Evolutionary conservation across 2,113 vertebrate genomes (phyloP).

Genomic region (Pogona vitticeps): DNA sequence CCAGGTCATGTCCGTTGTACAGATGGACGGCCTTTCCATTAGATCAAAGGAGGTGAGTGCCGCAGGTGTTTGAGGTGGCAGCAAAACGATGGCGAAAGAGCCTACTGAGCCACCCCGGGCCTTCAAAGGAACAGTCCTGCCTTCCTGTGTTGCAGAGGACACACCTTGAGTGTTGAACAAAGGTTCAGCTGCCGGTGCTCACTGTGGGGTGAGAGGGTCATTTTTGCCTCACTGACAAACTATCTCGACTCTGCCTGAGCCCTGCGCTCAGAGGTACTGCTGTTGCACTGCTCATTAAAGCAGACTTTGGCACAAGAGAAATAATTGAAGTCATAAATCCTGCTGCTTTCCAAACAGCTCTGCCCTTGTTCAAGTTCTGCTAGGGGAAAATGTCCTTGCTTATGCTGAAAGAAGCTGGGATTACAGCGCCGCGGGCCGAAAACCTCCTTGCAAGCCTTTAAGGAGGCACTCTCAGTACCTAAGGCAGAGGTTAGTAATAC

Average conservation of each 20-base stretch:
- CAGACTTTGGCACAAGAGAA: neutral
- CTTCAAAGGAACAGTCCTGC: too few relatives aligned
- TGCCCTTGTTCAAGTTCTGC: neutral
- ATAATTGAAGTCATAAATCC: conserved; percentile 13
- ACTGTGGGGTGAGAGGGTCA: too few relatives aligned
- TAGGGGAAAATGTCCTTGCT: too few relatives aligned
- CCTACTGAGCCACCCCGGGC: too few relatives aligned
- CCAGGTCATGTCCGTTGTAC: neutral
- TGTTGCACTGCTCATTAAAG: neutral
- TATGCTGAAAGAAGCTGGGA: neutral
- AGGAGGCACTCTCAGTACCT: neutral
- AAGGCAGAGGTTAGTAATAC: neutral
- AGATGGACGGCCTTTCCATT: neutral
- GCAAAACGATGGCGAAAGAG: too few relatives aligned
- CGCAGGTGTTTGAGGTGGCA: too few relatives aligned
- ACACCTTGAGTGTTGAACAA: too few relatives aligned
- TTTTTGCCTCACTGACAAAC: neutral
- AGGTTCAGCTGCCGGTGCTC: too few relatives aligned
- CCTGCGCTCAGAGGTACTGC: neutral
- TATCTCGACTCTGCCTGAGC: neutral
- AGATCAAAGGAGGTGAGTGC: too few relatives aligned
- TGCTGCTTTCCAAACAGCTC: neutral
- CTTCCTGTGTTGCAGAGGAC: too few relatives aligned
- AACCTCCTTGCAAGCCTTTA: neutral
- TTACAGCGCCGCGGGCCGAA: neutral